Evolutionary conservation across 1,140 invertebrate genomes (phyloP), one percentile per base, ranked within the genome.

Genomic region (Atopsyche davidsoni): DNA sequence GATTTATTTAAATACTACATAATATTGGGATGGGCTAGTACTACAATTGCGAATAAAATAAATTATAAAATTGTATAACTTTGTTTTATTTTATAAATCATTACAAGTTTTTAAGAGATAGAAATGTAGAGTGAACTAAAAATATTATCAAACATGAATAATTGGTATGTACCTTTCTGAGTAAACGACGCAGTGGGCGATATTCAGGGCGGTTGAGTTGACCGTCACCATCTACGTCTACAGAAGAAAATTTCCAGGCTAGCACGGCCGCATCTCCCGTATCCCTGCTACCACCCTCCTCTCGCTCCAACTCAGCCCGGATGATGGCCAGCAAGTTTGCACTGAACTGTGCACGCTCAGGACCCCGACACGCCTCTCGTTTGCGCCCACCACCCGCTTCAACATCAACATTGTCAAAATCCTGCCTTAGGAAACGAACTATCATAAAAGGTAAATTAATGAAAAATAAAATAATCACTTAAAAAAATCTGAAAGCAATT

Each of bases 211-310:
- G 81, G 60, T 88, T 82, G 40, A 96, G 67, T 35, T 75, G 72
- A 18, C 79, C 77, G 67, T 92, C 88, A 10, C 73, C 74, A 67
- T 95, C 84, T 22, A 68, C 67, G 69, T 96, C 92, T 59, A 96
- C 70, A 35, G 82, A 76, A 1, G 73, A 66, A 61, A 95, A 96
- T 66, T 96, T 95, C 92, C 92, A 96, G 35, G 86, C 80, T 6
- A 92, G 62, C 0, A 89, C 85, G 0, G 57, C 43, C 0, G 58
- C 39, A 4, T 58, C 52, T 11, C 53, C 43, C 13, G 53, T 62
- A 17, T 58, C 61, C 10, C 60, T 63, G 21, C 61, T 60, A 7
- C 62, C 63, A 50, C 63, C 64, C 36, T 67, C 75, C 42, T 58
- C 64, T 17, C 80, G 68, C 21, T 75, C 75, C 45, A 82, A 89